Base-by-base conservation (phyloP, 2,113 vertebrate genomes). In the Saguinus midas region DNA sequence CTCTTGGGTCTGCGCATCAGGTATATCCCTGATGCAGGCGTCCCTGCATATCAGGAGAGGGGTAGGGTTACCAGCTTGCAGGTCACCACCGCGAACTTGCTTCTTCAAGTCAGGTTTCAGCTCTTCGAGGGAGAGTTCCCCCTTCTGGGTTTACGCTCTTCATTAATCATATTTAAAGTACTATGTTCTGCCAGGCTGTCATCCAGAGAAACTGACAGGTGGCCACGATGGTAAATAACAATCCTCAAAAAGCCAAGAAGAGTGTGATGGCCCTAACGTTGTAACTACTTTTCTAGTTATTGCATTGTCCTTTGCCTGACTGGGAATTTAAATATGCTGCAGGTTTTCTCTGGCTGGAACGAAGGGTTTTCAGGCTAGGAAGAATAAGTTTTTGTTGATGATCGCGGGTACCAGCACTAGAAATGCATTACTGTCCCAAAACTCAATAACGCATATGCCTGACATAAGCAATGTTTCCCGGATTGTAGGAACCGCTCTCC, bases 241-340 rank as follows among this genome's bases (percentile, higher is more conserved):
- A 10, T 25, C 29, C 23, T 1, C 78, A n/a, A 18, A 48, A 43
- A 55, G 66, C 43, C 11, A 73, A 35, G n/a, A 48, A 95, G 96
- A 98, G 88, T 96, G 76, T 50, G 72, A 87, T 87, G 94, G 29
- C 0, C 14, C 18, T 8, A 6, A 95, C 98, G 96, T 98, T 98
- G 23, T 23, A 48, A 23, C 92, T 10, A 4, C 82, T 87, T 95
- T 5, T 80, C 25, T 35, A 14, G 85, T 83, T 23, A 10, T 10
- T 45, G 73, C 35, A 12, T 87, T 58, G 50, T 3, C 61, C 43
- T 90, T 87, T 32, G 96, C n/a, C 64, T 40, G 27, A 6, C 5
- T 20, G 85, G 29, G 21, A 61, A n/a, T 78, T 85, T 90, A 55
- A 80, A 13, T 5, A 0, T 14, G 70, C 23, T 29, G 35, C 58